These are phyloP conservation scores for Harpagus bidentatus DNA, from an alignment of 2,113 vertebrate species.

Conservation along the genomic window DNA sequence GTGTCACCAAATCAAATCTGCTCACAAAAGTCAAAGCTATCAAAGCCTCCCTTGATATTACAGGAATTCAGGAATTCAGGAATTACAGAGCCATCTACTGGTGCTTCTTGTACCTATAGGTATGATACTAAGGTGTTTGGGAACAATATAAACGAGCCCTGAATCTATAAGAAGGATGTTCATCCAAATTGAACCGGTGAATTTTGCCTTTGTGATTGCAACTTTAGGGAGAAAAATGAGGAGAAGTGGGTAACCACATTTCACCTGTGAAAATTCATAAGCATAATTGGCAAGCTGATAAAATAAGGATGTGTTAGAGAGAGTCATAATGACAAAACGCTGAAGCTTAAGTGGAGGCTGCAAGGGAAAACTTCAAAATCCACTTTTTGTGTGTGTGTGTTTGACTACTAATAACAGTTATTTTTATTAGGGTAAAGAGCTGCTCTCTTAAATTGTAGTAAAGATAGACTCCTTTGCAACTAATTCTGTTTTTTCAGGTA, in stretches of 20 bases:
- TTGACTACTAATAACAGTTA: neutral
- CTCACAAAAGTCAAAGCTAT: slow-evolving; percentile 58
- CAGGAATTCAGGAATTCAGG: slow-evolving; percentile 62
- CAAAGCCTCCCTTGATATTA: neutral
- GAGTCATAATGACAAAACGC: neutral
- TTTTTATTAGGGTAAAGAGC: neutral
- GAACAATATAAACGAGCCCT: neutral
- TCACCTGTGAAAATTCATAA: neutral
- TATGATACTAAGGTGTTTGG: neutral
- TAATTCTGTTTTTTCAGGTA: neutral
- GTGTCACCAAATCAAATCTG: slow-evolving; percentile 74
- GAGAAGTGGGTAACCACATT: neutral
- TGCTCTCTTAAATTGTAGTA: neutral
- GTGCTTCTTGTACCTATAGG: neutral
- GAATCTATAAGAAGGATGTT: neutral
- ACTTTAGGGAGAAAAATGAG: neutral
- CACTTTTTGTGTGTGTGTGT: neutral
- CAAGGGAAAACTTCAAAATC: neutral
- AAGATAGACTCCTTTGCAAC: neutral
- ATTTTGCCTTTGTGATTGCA: neutral
- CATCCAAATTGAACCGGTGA: neutral
- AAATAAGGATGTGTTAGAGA: neutral
- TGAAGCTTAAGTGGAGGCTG: neutral
- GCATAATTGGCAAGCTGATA: neutral
- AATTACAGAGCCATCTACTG: slow-evolving; percentile 79